Conservation (phyloP, 2,113 vertebrate species). For the Chauna torquata region DNA sequence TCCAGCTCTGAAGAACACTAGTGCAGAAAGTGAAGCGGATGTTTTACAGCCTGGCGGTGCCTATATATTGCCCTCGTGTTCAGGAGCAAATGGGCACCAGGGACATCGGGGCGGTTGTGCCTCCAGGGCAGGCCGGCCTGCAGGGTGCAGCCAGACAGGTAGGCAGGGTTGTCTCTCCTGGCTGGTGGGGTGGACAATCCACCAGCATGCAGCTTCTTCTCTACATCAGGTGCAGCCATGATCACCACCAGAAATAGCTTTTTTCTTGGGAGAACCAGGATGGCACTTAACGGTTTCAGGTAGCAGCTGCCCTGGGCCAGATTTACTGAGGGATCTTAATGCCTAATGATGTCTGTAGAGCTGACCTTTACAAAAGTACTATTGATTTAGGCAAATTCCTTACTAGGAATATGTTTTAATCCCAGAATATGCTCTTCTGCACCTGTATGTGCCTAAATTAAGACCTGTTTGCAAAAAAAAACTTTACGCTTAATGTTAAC, state of each 20-base stretch:
- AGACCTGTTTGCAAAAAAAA: background rate
- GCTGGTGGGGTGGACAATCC: accelerated
- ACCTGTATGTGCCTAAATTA: background rate
- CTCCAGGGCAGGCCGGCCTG: background rate
- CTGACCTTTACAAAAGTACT: background rate
- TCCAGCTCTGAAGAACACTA: background rate
- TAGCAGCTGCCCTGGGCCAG: background rate
- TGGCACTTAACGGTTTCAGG: background rate
- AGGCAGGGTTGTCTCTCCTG: background rate
- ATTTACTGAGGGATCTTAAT: background rate
- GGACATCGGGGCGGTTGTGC: accelerated
- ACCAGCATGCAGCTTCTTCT: background rate
- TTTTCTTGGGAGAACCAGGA: background rate
- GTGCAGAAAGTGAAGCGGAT: background rate
- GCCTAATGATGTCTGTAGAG: background rate
- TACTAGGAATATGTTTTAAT: background rate
- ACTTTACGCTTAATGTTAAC: background rate
- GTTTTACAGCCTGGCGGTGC: background rate
- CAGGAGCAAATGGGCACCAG: background rate
- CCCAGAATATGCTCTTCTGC: background rate
- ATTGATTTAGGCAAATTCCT: background rate
- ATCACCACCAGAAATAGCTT: background rate
- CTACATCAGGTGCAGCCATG: background rate
- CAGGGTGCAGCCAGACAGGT: background rate
- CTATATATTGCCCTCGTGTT: background rate